Conservation (phyloP, 1,140 invertebrate genomes). For the Coelopa frigida region DNA sequence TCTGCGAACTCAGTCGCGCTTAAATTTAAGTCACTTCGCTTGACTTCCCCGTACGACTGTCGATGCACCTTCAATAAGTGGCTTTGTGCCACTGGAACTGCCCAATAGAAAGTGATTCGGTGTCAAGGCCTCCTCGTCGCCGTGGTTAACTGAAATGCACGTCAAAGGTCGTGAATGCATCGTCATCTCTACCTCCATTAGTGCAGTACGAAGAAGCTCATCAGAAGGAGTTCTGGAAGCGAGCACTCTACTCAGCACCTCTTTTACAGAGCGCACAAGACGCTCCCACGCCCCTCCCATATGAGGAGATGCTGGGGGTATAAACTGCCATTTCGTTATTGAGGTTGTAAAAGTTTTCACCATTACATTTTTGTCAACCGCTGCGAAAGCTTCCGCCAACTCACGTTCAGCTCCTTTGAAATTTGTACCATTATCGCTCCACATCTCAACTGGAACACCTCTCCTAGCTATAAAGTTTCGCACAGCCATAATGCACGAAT, state of each 20-base stretch:
- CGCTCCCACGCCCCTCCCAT: slow-evolving; percentile 24
- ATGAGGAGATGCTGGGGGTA: slow-evolving; percentile 1
- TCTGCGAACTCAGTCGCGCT: no score
- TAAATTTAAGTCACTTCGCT: no score
- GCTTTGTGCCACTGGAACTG: slow-evolving; percentile 12
- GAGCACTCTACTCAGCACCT: slow-evolving; percentile 13
- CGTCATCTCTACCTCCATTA: no score
- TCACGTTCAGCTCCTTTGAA: slow-evolving; percentile 26
- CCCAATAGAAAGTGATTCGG: slow-evolving; percentile 34
- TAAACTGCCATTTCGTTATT: slow-evolving; percentile 7
- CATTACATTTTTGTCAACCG: not conserved
- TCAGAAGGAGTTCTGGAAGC: no score
- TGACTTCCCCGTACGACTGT: no score
- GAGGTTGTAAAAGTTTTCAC: not conserved
- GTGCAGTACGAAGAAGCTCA: no score
- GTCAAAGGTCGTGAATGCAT: no score
- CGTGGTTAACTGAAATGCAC: no score
- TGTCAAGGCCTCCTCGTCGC: slow-evolving; percentile 25
- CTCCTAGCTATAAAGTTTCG: slow-evolving; percentile 41
- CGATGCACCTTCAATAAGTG: no score
- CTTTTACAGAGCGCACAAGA: slow-evolving; percentile 19
- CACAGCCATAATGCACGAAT: slow-evolving; percentile 38
- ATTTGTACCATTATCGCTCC: slow-evolving; percentile 42
- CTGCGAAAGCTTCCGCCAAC: not conserved
- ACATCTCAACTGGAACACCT: slow-evolving; percentile 27